Percentiles rank a stretch among this genome's conserved stretches.
These are phyloP conservation scores for Vulpes ferrilata DNA, from an alignment of 2,113 vertebrate species.

Conservation along the genomic window DNA sequence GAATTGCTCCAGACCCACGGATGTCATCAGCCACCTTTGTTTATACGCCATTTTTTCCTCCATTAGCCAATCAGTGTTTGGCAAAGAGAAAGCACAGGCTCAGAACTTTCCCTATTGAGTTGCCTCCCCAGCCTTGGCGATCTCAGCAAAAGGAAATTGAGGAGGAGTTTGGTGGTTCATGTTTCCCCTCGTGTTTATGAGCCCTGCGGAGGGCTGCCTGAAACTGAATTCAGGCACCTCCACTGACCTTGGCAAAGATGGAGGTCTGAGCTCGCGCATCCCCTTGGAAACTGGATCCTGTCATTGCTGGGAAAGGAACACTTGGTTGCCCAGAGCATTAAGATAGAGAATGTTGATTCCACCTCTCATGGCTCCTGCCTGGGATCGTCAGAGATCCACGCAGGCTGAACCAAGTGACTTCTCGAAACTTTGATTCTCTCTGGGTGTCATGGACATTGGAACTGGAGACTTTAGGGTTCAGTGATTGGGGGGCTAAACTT, in stretches of 20 bases:
- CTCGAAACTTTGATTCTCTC: slow-evolving; percentile 44
- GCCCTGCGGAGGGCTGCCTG: not conserved
- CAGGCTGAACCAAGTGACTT: not conserved
- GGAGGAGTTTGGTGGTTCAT: slow-evolving; percentile 27
- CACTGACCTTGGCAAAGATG: slow-evolving; percentile 21
- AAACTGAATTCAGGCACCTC: not conserved
- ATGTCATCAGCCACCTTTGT: slow-evolving; percentile 68
- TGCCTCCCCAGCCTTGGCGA: not conserved
- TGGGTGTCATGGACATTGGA: not conserved
- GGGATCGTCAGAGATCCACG: not conserved
- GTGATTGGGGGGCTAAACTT: not conserved
- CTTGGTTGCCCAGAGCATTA: slow-evolving; percentile 18
- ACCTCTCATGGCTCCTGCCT: not conserved
- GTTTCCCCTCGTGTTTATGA: not conserved
- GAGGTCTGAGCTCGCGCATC: not conserved
- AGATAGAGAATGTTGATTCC: not conserved
- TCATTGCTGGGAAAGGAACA: slow-evolving; percentile 35
- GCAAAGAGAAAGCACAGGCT: slow-evolving; percentile 50
- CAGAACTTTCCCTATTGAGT: slow-evolving; percentile 50
- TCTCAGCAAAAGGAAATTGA: slow-evolving; percentile 25
- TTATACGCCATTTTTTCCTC: slow-evolving; percentile 57
- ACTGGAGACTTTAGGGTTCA: not conserved
- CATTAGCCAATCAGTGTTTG: slow-evolving; percentile 71
- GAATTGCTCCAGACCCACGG: slow-evolving; percentile 73
- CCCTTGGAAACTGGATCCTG: slow-evolving; percentile 45